Conservation (phyloP, 2,797 vertebrate genomes). For the Echeneis naucrates region DNA sequence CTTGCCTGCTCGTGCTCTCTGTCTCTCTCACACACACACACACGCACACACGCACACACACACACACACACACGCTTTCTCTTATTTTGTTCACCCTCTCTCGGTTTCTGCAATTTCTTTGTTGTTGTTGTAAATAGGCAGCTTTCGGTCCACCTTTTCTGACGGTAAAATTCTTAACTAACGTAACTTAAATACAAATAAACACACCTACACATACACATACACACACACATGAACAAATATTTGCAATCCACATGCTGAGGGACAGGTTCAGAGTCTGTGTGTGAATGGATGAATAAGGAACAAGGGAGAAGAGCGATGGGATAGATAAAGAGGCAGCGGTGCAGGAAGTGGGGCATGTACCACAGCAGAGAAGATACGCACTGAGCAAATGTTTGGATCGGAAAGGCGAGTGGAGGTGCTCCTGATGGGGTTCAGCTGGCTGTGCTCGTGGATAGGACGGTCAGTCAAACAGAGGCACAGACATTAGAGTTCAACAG, state of each 20-base stretch:
- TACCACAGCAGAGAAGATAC: slow-evolving; percentile 23
- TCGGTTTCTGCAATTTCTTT: slow-evolving; percentile 26
- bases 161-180: slow-evolving; percentile 11
- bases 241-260: slow-evolving; percentile 30
- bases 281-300: slow-evolving; percentile 38
- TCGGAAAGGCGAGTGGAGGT: slow-evolving; percentile 4
- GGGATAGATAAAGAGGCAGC: slow-evolving; percentile 46
- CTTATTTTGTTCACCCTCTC: not conserved
- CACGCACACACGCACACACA: no score
- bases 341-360: slow-evolving; percentile 51
- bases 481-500: not conserved
- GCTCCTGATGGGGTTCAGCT: slow-evolving; percentile 32
- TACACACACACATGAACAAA: slow-evolving; percentile 14
- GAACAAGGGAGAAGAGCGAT: slow-evolving; percentile 26
- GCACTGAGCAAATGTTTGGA: slow-evolving; percentile 17
- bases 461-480: slow-evolving; percentile 15
- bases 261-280: slow-evolving; percentile 33
- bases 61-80: no score
- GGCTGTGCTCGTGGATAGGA: slow-evolving; percentile 8
- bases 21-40: not conserved
- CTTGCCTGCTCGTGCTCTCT: not conserved
- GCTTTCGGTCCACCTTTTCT: slow-evolving; percentile 32
- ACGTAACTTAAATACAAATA: slow-evolving; percentile 1
- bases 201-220: not conserved
- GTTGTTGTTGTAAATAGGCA: slow-evolving; percentile 49